phyloP scores from a whole-genome alignment of 2,797 vertebrate species.

The Neosilurus mollespiculum region DNA sequence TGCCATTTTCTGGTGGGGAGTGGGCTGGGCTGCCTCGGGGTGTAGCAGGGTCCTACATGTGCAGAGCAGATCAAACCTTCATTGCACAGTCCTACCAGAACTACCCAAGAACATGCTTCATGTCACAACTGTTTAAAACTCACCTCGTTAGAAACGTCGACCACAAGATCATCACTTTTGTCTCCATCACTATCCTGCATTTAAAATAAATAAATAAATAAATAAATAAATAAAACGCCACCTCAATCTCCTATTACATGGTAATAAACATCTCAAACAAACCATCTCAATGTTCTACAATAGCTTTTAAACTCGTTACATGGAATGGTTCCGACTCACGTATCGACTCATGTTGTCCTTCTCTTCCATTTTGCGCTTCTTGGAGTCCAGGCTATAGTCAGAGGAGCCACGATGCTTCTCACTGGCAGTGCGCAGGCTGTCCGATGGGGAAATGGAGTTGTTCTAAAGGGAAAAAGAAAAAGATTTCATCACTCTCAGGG shows the following conservation, averaged over 20 bases:
- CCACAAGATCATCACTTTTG: slow-evolving; percentile 97
- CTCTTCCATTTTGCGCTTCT: slow-evolving; percentile 94
- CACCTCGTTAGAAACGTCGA: slow-evolving; percentile 99
- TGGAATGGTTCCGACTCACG: slow-evolving; percentile 68
- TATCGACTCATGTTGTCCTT: slow-evolving; percentile 95
- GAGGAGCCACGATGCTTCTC: slow-evolving; percentile 92
- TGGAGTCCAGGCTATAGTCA: slow-evolving; percentile 88
- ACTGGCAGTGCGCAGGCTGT: slow-evolving; percentile 85
- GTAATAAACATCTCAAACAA: not conserved
- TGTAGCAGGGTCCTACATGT: slow-evolving; percentile 89
- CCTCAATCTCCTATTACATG: not conserved
- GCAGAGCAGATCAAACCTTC: not conserved
- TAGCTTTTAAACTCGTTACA: not conserved
- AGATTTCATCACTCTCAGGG: slow-evolving; percentile 48
- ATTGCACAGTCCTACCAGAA: not conserved
- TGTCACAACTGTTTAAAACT: slow-evolving; percentile 13
- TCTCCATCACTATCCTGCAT: slow-evolving; percentile 96
- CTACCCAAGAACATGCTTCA: not conserved
- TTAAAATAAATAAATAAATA: not conserved
- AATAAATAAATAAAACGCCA: not conserved
- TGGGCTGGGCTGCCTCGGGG: slow-evolving; percentile 93
- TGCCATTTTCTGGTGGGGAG: slow-evolving; percentile 95
- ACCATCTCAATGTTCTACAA: not conserved
- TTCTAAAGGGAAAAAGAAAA: slow-evolving; percentile 74
- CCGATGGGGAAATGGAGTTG: slow-evolving; percentile 91